Conservation (phyloP, 2,888 invertebrate species). For the Nysson spinosus region DNA sequence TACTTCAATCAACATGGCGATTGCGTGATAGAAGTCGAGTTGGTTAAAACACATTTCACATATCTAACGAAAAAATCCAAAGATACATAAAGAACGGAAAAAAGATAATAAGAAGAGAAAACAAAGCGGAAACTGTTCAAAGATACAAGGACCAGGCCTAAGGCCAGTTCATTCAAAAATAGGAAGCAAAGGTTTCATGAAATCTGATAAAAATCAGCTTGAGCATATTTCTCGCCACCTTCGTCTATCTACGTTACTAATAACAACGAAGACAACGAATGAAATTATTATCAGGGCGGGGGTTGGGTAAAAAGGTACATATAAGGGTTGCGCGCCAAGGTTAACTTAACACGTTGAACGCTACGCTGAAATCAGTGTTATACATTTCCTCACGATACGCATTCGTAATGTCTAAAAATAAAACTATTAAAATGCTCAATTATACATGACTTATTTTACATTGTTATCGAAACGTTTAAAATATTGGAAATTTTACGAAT, state of each 20-base stretch:
- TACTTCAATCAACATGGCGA: constrained; percentile 11
- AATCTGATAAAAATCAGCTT: constrained; percentile 30
- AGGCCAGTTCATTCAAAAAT: constrained; percentile 35
- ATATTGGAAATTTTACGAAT: too few relatives aligned
- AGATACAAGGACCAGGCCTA: constrained; percentile 32
- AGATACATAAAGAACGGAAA: constrained; percentile 38
- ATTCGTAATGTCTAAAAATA: too few relatives aligned
- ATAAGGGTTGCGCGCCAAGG: constrained; percentile 27
- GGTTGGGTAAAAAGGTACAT: constrained; percentile 1
- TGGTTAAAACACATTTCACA: constrained; percentile 47
- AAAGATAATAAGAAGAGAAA: constrained; percentile 37
- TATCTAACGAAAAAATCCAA: constrained; percentile 38
- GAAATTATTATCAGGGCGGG: neutral
- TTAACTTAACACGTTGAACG: too few relatives aligned
- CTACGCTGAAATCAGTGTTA: too few relatives aligned
- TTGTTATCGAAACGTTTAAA: too few relatives aligned
- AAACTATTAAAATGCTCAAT: too few relatives aligned
- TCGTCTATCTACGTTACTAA: constrained; percentile 44
- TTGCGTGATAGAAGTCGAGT: constrained; percentile 51
- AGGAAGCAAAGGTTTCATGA: constrained; percentile 43
- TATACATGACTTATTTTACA: too few relatives aligned
- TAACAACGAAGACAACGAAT: constrained; percentile 29
- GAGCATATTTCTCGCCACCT: constrained; percentile 42
- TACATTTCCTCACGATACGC: too few relatives aligned
- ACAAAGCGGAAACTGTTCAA: constrained; percentile 38